Evolutionary conservation across 2,888 invertebrate species (phyloP).

Genomic region (Himalopsyche tibetana): DNA sequence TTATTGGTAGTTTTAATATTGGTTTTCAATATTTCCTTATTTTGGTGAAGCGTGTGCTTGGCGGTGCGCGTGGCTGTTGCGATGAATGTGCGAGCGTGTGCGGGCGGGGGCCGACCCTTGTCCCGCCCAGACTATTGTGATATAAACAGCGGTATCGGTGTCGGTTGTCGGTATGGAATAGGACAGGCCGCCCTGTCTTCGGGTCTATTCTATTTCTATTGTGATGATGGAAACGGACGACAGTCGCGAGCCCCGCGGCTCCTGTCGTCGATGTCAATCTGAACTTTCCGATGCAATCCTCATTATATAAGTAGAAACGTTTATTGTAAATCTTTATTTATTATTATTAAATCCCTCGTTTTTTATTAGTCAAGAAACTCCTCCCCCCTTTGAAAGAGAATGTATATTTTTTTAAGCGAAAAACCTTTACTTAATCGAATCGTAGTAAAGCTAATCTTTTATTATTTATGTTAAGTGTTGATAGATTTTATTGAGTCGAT

Average conservation of each 20-base stretch:
- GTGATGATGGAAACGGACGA: constrained; percentile 55
- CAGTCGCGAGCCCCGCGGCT: constrained; percentile 66
- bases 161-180: constrained; percentile 29
- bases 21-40: too few species aligned
- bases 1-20: too few species aligned
- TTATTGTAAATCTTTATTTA: constrained; percentile 64
- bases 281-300: constrained; percentile 65
- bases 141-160: constrained; percentile 40
- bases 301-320: constrained; percentile 64
- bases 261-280: constrained; percentile 60
- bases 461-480: constrained; percentile 74
- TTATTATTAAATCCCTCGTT: constrained; percentile 59
- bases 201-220: constrained; percentile 37
- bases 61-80: constrained; percentile 48
- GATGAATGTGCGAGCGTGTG: constrained; percentile 54
- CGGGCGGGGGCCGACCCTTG: constrained; percentile 54
- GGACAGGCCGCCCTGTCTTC: constrained; percentile 45
- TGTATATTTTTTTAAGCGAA: constrained; percentile 66
- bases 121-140: constrained; percentile 39
- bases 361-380: constrained; percentile 56
- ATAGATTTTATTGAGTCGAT: constrained; percentile 74
- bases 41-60: neutral
- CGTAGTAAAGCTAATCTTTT: constrained; percentile 61
- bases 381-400: constrained; percentile 59
- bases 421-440: constrained; percentile 61